Evolutionary conservation across 2,113 vertebrate genomes (phyloP).

Genomic region (Sebastes schlegelii): DNA sequence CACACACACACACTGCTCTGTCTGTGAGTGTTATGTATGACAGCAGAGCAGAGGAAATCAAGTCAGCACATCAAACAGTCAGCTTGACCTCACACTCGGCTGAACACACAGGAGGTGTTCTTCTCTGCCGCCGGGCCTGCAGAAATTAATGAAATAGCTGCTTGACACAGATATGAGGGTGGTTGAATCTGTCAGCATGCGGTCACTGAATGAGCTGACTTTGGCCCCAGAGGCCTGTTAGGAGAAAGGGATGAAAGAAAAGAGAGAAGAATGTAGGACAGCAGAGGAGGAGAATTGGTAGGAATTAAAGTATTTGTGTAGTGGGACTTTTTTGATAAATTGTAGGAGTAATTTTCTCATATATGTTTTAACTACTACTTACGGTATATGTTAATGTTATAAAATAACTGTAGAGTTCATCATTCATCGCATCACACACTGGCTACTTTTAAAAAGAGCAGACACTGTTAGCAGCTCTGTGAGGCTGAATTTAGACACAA

Average conservation of each 20-base stretch:
- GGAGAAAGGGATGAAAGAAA: slow-evolving; percentile 46
- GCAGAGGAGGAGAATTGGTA: not conserved
- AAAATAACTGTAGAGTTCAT: not conserved
- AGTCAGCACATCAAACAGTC: slow-evolving; percentile 46
- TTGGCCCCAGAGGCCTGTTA: slow-evolving; percentile 10
- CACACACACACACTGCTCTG: not conserved
- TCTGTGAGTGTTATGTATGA: slow-evolving; percentile 19
- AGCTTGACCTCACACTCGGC: slow-evolving; percentile 60
- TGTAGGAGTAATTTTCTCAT: not conserved
- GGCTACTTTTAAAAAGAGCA: not conserved
- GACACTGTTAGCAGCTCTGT: not conserved
- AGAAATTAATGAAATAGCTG: slow-evolving; percentile 69
- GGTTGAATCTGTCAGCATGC: slow-evolving; percentile 60
- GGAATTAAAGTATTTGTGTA: slow-evolving; percentile 6
- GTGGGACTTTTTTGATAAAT: not conserved
- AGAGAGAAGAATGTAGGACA: slow-evolving; percentile 23
- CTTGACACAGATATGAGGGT: slow-evolving; percentile 58
- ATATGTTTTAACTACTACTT: not conserved
- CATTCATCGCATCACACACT: not conserved
- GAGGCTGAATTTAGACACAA: not conserved
- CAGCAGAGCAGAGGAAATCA: slow-evolving; percentile 54
- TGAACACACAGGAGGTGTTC: slow-evolving; percentile 42
- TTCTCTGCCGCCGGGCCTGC: slow-evolving; percentile 26
- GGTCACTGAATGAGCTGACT: slow-evolving; percentile 30
- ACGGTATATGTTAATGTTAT: not conserved